Conservation (phyloP, 2,888 invertebrate genomes). For the Cryptocephalus moraei region DNA sequence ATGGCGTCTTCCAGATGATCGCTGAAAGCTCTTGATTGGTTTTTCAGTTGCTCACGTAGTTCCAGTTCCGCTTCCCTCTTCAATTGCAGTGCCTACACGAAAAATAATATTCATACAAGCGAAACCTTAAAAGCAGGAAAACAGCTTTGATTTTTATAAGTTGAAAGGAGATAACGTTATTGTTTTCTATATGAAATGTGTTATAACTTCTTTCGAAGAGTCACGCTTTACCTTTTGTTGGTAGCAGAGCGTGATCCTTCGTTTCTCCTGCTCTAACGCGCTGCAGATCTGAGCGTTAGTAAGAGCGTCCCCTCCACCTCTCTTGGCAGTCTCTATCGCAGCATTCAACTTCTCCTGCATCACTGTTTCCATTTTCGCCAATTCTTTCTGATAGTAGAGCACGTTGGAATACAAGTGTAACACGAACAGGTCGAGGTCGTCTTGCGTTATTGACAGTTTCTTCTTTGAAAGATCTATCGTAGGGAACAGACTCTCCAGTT, state of each 20-base stretch:
- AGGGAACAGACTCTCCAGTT: conserved; percentile 63
- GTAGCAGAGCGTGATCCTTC: conserved; percentile 57
- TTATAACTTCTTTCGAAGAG: no score
- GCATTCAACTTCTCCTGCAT: conserved; percentile 51
- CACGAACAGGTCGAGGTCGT: conserved; percentile 58
- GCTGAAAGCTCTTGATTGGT: conserved; percentile 77
- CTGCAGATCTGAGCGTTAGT: conserved; percentile 52
- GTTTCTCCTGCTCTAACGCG: conserved; percentile 58
- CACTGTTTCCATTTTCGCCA: conserved; percentile 59
- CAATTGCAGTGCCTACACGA: conserved; percentile 48
- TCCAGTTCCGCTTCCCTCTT: conserved; percentile 60
- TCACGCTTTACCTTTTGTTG: conserved; percentile 52
- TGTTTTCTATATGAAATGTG: neutral
- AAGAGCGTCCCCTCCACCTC: conserved; percentile 41
- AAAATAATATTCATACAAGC: no score
- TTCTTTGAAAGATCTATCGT: conserved; percentile 58
- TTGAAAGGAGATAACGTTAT: no score
- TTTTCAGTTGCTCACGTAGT: conserved; percentile 66
- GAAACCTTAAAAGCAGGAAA: neutral
- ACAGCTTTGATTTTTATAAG: neutral
- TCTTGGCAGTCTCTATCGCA: conserved; percentile 49
- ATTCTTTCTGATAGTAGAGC: conserved; percentile 64
- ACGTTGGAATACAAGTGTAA: conserved; percentile 70
- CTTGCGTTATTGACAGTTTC: conserved; percentile 41
- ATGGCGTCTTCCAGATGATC: conserved; percentile 71